Base-by-base conservation (phyloP, 2,797 vertebrate species). In the Hydrocynus forskahlii region DNA sequence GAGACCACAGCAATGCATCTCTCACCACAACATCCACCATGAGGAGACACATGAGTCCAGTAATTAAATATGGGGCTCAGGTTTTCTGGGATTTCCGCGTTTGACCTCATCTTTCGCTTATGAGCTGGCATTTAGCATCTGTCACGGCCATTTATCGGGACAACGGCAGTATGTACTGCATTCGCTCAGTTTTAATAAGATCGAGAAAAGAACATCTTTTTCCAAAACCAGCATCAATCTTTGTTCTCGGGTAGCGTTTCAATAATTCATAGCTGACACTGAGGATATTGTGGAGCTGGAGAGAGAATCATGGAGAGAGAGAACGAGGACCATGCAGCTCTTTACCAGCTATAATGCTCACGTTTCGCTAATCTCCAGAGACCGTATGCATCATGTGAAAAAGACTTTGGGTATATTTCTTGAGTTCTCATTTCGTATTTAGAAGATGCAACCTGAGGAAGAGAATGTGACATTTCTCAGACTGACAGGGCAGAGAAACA, bases 401-500 rank as follows among this genome's bases (percentile, higher is more conserved):
- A 55, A n/a, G 25, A 70, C 21, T 68, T 14, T 19, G 66, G 38
- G 66, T 35, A 68, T 68, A 21, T 68, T 68, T 19, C 66, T 21
- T 45, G 40, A 19, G n/a, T 45, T 68, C 62, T 57, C 5, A 57
- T 48, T 25, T 78, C 45, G 25, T 63, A 74, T 72, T 75, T 60
- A 64, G 68, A 73, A 13, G 76, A 55, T 21, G 48, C 13, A 62
- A 23, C 54, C 45, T 25, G 38, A 81, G 29, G 62, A 66, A 55
- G 54, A 29, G 25, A 85, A 69, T 62, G 45, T 54, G 55, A 64
- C 23, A 87, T 88, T 80, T 80, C 87, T 90, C 85, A 67, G 75
- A 91, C 87, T 92, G 92, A 92, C 92, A 93, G 91, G 88, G 29
- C 21, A 72, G 90, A 86, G 87, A 88, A 80, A 73, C 59, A 87